A percentile compares a stretch with the other conserved stretches of the same genome.
phyloP scores from a whole-genome alignment of 2,113 vertebrate genomes.

The Corynorhinus townsendii region DNA sequence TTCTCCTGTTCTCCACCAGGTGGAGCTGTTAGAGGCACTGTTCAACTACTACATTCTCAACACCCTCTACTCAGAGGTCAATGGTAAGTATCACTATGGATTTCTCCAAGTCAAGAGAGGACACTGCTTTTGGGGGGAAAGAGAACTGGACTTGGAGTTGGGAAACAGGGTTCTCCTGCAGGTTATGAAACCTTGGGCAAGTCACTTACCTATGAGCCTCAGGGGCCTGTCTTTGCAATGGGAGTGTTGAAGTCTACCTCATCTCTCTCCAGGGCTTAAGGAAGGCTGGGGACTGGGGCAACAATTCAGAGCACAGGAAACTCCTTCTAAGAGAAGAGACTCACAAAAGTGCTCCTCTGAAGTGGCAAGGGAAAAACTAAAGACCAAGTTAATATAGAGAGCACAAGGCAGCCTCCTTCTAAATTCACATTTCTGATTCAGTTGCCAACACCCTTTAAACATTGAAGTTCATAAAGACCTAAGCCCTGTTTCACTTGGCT shows the following conservation, averaged over 20 bases:
- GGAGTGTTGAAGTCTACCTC: neutral
- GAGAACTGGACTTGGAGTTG: neutral
- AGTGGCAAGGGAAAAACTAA: neutral
- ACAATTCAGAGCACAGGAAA: neutral
- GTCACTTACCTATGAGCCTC: neutral
- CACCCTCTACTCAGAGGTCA: conserved; percentile 61
- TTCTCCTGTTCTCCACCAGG: conserved; percentile 58
- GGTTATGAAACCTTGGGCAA: neutral
- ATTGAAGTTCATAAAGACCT: neutral
- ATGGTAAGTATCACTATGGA: conserved; percentile 69
- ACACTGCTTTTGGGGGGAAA: neutral
- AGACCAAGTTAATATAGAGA: neutral
- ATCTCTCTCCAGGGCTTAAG: neutral
- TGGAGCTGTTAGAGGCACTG: conserved; percentile 66
- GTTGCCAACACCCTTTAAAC: neutral
- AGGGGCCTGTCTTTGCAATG: neutral
- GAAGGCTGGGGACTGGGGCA: neutral
- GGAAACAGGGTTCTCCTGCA: neutral
- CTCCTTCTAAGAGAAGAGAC: neutral
- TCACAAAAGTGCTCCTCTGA: neutral
- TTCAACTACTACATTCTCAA: conserved; percentile 63
- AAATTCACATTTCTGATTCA: neutral
- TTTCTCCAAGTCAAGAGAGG: neutral
- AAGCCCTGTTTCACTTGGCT: neutral
- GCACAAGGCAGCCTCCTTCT: neutral